Evolutionary conservation across 2,797 vertebrate genomes (phyloP), one percentile per base, ranked within the genome.

Genomic region (Tachyglossus aculeatus): DNA sequence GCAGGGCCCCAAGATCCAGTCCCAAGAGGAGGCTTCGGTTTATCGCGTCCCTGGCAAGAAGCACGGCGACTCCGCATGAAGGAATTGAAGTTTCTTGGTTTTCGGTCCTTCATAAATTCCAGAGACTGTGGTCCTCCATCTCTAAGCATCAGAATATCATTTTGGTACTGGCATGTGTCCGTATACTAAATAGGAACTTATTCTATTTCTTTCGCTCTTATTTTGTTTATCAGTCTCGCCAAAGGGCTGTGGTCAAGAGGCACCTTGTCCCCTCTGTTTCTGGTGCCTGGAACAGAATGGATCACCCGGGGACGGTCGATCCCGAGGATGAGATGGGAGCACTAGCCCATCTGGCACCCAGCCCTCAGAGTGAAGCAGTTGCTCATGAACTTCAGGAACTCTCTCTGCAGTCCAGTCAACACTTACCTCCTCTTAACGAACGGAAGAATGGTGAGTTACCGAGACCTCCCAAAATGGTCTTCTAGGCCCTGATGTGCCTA

Each of bases 291-390:
- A 87, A 76, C 92, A 86, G 64, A 19, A 98, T 98, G 97, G 96
- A 97, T 88, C 93, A 84, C 83, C 36, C 86, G 78, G 92, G 88
- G 84, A 76, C 87, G 21, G 73, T 91, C 0, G 93, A 92, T 33
- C 56, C 81, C 1, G 94, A 94, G 80, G 95, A 95, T 6, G 96
- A 95, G 51, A 78, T 91, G 29, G 94, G 92, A 44, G 88, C 94
- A 25, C 81, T 90, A 38, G 86, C 89, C 16, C 86, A 94, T 41
- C 93, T 98, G 54, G 93, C 93, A 43, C 94, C 97, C 33, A 99
- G 98, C 80, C 97, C 98, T 31, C 98, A 98, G 66, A 99, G 98
- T n/a, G 98, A 99, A 92, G 95, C 96, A 0, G 96, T 99, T 61
- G 96, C 96, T 5, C 96, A 98, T 1, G 97, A 99, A 81, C 88